Percentiles rank a stretch among this genome's conserved stretches.
These are phyloP conservation scores for Drosophila multiciliata DNA, from an alignment of 2,888 invertebrate species.

Conservation along the genomic window DNA sequence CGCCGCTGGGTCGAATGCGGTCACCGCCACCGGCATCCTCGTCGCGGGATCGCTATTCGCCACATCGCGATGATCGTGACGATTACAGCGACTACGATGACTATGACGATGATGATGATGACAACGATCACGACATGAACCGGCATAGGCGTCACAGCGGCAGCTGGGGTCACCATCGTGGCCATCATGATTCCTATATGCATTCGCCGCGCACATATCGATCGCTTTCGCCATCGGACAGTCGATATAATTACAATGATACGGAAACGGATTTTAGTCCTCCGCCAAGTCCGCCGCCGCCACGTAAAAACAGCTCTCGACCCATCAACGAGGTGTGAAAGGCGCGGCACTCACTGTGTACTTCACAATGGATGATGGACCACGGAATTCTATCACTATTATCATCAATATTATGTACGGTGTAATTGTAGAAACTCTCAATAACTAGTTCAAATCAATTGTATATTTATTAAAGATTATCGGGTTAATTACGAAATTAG, in stretches of 20 bases:
- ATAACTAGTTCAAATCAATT: conserved; percentile 75
- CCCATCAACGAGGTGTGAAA: conserved; percentile 63
- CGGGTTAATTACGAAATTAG: conserved; percentile 46
- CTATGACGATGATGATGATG: conserved; percentile 68
- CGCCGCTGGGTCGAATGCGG: conserved; percentile 86
- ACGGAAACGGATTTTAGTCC: conserved; percentile 90
- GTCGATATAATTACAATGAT: conserved; percentile 86
- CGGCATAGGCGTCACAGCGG: conserved; percentile 65
- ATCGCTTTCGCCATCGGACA: conserved; percentile 84
- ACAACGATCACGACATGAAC: conserved; percentile 54
- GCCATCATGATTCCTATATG: conserved; percentile 77
- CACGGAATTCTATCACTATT: conserved; percentile 12
- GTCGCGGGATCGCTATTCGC: conserved; percentile 64
- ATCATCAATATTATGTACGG: conserved; percentile 30
- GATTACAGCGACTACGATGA: conserved; percentile 78
- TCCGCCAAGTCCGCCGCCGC: conserved; percentile 87
- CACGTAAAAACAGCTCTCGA: conserved; percentile 83
- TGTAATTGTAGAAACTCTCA: conserved; percentile 67
- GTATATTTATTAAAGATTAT: conserved; percentile 74
- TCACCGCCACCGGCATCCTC: conserved; percentile 84
- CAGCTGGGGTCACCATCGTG: conserved; percentile 72
- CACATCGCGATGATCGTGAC: conserved; percentile 66
- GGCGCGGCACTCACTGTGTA: conserved; percentile 34
- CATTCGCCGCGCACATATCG: conserved; percentile 82
- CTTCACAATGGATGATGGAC: conserved; percentile 31